These are phyloP conservation scores for Cerceris ruficornis DNA, from an alignment of 2,888 invertebrate species.

Conservation along the genomic window DNA sequence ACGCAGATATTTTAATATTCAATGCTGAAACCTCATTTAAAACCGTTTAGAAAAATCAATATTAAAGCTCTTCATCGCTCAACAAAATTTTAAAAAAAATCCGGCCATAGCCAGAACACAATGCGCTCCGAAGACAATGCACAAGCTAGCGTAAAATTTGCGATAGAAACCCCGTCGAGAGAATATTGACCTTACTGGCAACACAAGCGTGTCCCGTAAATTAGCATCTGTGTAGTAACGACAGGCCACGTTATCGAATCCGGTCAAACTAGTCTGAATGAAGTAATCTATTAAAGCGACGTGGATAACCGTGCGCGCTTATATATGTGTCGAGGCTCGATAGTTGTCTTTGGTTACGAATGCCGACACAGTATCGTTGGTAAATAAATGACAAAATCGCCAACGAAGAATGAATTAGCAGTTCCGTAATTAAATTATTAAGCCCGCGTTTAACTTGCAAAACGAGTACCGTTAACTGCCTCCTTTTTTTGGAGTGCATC, in stretches of 20 bases:
- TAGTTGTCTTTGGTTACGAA: neutral
- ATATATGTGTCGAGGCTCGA: neutral
- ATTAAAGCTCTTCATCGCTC: too few species aligned
- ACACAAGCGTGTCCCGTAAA: constrained; percentile 32
- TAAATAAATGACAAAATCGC: neutral
- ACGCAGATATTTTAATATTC: too few species aligned
- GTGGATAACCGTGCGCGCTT: neutral
- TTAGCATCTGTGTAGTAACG: constrained; percentile 38
- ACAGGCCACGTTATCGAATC: constrained; percentile 43
- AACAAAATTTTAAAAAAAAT: too few species aligned
- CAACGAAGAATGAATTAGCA: neutral
- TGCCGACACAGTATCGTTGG: neutral
- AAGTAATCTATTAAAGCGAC: constrained; percentile 16
- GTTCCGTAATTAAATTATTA: neutral
- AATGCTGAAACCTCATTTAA: too few species aligned
- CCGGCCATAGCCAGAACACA: too few species aligned
- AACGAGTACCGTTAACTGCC: constrained; percentile 13
- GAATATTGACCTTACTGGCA: constrained; percentile 60
- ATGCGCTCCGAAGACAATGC: constrained; percentile 11
- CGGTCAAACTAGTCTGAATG: constrained; percentile 41
- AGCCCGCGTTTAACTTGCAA: neutral
- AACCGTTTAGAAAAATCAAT: too few species aligned
- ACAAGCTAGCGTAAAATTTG: constrained; percentile 1
- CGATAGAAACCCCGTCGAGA: constrained; percentile 8
- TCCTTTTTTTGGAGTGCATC: too few species aligned